A percentile compares a stretch with the other conserved stretches of the same genome.
phyloP scores from a whole-genome alignment of 2,113 vertebrate genomes.

The Siniperca chuatsi region DNA sequence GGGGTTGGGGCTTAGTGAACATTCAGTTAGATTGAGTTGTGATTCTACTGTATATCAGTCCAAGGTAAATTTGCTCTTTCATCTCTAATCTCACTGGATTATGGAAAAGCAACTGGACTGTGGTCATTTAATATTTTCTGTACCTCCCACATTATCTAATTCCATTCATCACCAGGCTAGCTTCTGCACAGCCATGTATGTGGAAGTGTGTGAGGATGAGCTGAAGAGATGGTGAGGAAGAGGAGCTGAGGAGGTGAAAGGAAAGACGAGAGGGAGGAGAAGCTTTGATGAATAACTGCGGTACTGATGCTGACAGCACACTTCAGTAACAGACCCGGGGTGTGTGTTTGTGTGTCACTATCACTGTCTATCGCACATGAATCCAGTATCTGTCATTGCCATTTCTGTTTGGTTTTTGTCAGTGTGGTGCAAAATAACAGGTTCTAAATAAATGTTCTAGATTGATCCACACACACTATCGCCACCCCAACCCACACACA shows the following conservation, averaged over 20 bases:
- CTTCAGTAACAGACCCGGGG: conserved; percentile 35
- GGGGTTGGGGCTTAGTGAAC: too few species aligned
- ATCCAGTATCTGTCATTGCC: neutral
- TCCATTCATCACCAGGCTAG: neutral
- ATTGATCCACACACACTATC: conserved; percentile 9
- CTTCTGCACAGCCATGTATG: conserved; percentile 2
- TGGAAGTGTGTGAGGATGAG: conserved; percentile 7
- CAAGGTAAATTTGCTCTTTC: neutral
- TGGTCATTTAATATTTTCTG: neutral
- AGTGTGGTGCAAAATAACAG: conserved; percentile 12
- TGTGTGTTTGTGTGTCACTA: conserved; percentile 20
- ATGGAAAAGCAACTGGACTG: neutral
- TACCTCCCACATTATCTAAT: neutral
- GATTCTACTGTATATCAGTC: neutral
- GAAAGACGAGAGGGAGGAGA: conserved; percentile 28
- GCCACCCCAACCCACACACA: neutral
- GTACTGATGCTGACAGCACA: conserved; percentile 72
- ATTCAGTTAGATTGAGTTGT: too few species aligned
- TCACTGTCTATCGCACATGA: conserved; percentile 23
- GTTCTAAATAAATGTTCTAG: conserved; percentile 14
- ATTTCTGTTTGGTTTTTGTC: conserved; percentile 22
- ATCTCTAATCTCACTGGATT: conserved; percentile 13
- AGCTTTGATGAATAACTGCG: conserved; percentile 78
- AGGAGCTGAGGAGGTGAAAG: neutral
- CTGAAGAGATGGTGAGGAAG: neutral